phyloP scores from a whole-genome alignment of 2,797 vertebrate genomes.

The Siniperca obscura region DNA sequence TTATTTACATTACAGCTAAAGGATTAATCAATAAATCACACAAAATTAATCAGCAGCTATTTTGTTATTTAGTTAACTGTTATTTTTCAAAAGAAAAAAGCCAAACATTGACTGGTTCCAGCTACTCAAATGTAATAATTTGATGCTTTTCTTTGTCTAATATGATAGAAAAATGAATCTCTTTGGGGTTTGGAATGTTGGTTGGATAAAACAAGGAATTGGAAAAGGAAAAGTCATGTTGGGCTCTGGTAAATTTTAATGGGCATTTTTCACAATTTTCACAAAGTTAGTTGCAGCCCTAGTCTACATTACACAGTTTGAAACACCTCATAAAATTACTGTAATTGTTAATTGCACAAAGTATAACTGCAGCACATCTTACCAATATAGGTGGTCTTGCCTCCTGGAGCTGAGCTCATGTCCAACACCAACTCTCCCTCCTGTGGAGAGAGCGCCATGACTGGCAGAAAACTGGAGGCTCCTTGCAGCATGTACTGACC shows the following conservation, averaged over 20 bases:
- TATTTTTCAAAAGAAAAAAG: neutral
- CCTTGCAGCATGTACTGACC: constrained; percentile 99
- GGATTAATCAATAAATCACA: neutral
- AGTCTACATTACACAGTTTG: neutral
- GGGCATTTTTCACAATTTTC: too few relatives aligned
- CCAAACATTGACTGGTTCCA: neutral
- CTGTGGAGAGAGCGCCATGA: constrained; percentile 96
- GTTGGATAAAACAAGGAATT: neutral
- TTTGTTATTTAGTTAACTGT: neutral
- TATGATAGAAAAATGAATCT: neutral
- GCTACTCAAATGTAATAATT: neutral
- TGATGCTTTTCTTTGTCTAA: neutral
- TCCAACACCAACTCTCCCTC: constrained; percentile 95
- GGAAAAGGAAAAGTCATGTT: too few relatives aligned
- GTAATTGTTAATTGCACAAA: neutral
- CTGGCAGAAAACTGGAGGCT: constrained; percentile 95
- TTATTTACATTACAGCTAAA: neutral
- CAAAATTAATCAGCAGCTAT: neutral
- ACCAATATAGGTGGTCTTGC: constrained; percentile 98
- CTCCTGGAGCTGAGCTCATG: constrained; percentile 97
- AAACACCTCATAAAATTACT: neutral
- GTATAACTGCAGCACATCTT: constrained; percentile 30
- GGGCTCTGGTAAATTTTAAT: neutral
- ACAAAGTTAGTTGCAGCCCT: neutral
- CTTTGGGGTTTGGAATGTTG: neutral